phyloP scores from a whole-genome alignment of 2,797 vertebrate species.

The Scarus forsteni region DNA sequence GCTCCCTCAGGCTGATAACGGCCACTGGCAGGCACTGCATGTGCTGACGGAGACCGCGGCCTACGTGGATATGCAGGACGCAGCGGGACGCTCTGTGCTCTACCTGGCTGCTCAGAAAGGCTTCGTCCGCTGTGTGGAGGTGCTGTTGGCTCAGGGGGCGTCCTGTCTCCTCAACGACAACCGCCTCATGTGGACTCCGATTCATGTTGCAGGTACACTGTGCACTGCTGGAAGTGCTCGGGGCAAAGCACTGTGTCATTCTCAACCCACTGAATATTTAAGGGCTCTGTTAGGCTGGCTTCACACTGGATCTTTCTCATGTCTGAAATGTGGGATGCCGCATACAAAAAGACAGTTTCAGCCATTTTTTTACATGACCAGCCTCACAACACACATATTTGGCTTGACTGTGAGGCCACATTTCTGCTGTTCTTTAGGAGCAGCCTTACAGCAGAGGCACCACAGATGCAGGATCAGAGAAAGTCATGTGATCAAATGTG shows the following conservation, averaged over 20 bases:
- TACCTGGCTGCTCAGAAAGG: conserved; percentile 94
- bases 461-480: too few relatives aligned
- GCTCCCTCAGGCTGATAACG: conserved; percentile 90
- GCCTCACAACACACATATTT: too few relatives aligned
- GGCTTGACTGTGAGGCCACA: too few relatives aligned
- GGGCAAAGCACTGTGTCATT: not conserved
- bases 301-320: too few relatives aligned
- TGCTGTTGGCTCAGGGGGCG: conserved; percentile 93
- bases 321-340: too few relatives aligned
- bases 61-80: conserved; percentile 94
- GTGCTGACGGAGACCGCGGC: conserved; percentile 95
- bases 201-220: conserved; percentile 91
- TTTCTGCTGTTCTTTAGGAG: too few relatives aligned
- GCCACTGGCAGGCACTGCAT: conserved; percentile 96
- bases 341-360: too few relatives aligned
- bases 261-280: not conserved
- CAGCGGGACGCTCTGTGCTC: conserved; percentile 93
- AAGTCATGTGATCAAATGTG: too few relatives aligned
- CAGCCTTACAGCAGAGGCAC: too few relatives aligned
- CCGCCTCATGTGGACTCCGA: conserved; percentile 92
- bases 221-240: conserved; percentile 4
- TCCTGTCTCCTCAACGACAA: conserved; percentile 93
- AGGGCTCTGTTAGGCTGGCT: too few relatives aligned
- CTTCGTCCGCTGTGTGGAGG: conserved; percentile 92
- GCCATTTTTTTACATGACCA: too few relatives aligned